Evolutionary conservation across 2,888 invertebrate species (phyloP).

Genomic region (Lamproptera curius): DNA sequence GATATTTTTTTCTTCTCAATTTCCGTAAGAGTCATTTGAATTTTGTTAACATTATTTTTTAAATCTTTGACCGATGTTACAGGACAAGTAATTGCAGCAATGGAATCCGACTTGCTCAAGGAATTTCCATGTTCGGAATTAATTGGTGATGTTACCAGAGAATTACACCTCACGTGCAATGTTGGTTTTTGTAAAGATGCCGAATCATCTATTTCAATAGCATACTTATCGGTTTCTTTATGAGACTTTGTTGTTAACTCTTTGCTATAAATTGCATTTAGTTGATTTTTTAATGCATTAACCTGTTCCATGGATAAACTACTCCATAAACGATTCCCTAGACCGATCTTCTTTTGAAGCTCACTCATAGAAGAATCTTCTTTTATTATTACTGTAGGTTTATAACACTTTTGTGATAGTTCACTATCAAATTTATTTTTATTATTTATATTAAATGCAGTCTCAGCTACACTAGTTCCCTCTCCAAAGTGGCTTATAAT

Average conservation of each 20-base stretch:
- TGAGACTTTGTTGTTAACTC: conserved; percentile 64
- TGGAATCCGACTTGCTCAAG: conserved; percentile 75
- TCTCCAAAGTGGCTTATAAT: conserved; percentile 89
- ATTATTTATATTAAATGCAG: conserved; percentile 84
- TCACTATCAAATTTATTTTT: conserved; percentile 71
- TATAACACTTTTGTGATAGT: conserved; percentile 38
- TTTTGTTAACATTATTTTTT: conserved; percentile 69
- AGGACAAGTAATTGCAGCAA: conserved; percentile 71
- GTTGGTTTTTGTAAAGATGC: conserved; percentile 49
- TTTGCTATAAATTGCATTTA: conserved; percentile 88
- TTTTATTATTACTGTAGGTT: conserved; percentile 45
- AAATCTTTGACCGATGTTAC: conserved; percentile 62
- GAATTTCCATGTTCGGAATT: conserved; percentile 51
- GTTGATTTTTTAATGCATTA: conserved; percentile 86
- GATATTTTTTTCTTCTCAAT: conserved; percentile 85
- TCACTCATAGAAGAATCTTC: conserved; percentile 67
- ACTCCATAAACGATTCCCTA: conserved; percentile 89
- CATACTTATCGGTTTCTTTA: conserved; percentile 70
- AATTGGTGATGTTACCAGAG: conserved; percentile 66
- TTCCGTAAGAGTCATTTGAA: conserved; percentile 78
- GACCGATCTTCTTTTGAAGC: conserved; percentile 72
- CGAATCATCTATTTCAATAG: conserved; percentile 78
- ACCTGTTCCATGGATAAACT: conserved; percentile 91
- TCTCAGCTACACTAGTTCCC: conserved; percentile 89
- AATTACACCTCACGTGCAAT: conserved; percentile 79